These are phyloP conservation scores for Synanthedon myopaeformis DNA, from an alignment of 2,888 invertebrate species.

Conservation along the genomic window DNA sequence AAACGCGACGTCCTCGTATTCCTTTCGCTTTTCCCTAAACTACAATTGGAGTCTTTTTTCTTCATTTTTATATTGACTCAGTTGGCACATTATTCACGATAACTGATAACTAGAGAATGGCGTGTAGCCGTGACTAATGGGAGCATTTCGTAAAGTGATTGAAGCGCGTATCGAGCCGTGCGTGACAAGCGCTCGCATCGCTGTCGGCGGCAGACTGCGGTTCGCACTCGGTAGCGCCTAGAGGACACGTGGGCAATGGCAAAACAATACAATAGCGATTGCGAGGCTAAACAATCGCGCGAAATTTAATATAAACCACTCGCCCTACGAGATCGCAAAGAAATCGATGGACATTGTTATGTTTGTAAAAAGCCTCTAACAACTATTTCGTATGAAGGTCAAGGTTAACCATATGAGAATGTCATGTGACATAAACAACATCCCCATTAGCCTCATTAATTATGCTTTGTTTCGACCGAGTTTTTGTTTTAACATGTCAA, in stretches of 20 bases:
- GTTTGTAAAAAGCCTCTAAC: too few relatives aligned
- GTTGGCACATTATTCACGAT: conserved; percentile 20
- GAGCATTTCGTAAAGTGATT: conserved; percentile 37
- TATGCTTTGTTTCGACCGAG: too few relatives aligned
- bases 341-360: too few relatives aligned
- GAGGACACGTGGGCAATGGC: conserved; percentile 45
- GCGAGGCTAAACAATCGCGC: too few relatives aligned
- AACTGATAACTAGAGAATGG: conserved; percentile 16
- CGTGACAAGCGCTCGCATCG: conserved; percentile 24
- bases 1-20: conserved; percentile 40
- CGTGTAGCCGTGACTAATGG: conserved; percentile 21
- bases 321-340: too few relatives aligned
- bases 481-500: too few relatives aligned
- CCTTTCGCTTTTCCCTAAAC: conserved; percentile 29
- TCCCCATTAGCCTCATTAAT: too few relatives aligned
- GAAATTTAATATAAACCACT: too few relatives aligned
- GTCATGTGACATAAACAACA: too few relatives aligned
- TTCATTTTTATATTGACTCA: conserved; percentile 33
- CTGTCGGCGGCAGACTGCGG: conserved; percentile 42
- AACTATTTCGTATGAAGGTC: too few relatives aligned
- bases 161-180: conserved; percentile 15
- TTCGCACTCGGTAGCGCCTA: conserved; percentile 12
- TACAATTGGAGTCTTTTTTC: conserved; percentile 39
- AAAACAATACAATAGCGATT: conserved; percentile 24
- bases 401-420: too few relatives aligned